A percentile compares a stretch with the other conserved stretches of the same genome.
Evolutionary conservation across 2,888 invertebrate species (phyloP).

Genomic region (Caenorhabditis uteleia): DNA sequence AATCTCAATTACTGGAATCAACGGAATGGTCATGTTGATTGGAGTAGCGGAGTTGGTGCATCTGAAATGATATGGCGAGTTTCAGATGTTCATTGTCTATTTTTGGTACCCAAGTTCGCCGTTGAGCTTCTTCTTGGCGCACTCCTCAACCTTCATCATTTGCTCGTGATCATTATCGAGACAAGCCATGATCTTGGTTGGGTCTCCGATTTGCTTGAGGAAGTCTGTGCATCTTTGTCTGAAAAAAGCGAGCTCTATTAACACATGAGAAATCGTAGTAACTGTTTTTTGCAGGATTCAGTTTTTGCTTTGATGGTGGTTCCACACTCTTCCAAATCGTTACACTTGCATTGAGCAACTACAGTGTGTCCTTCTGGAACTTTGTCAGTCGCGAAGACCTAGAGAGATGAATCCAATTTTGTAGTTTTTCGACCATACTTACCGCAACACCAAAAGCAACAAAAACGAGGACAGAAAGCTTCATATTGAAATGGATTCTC

Average conservation of each 20-base stretch:
- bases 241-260: background rate
- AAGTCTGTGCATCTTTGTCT: conserved; percentile 58
- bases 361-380: conserved; percentile 41
- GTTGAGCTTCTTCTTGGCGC: conserved; percentile 61
- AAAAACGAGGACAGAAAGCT: background rate
- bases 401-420: too few species aligned
- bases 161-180: conserved; percentile 60
- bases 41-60: conserved; percentile 66
- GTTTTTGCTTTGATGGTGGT: conserved; percentile 49
- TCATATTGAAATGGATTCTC: background rate
- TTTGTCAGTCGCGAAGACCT: conserved; percentile 8
- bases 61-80: conserved; percentile 25
- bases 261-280: too few species aligned
- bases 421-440: background rate
- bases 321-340: conserved; percentile 59
- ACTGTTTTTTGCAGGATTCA: conserved; percentile 57
- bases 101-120: conserved; percentile 53
- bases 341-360: conserved; percentile 60
- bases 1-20: conserved; percentile 64
- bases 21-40: conserved; percentile 64
- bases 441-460: conserved; percentile 22
- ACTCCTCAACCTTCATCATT: conserved; percentile 61
- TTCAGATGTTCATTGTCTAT: conserved; percentile 1
- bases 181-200: conserved; percentile 60
- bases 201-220: conserved; percentile 61